Conservation (phyloP, 2,888 invertebrate genomes). For the Agonopterix arenella region DNA sequence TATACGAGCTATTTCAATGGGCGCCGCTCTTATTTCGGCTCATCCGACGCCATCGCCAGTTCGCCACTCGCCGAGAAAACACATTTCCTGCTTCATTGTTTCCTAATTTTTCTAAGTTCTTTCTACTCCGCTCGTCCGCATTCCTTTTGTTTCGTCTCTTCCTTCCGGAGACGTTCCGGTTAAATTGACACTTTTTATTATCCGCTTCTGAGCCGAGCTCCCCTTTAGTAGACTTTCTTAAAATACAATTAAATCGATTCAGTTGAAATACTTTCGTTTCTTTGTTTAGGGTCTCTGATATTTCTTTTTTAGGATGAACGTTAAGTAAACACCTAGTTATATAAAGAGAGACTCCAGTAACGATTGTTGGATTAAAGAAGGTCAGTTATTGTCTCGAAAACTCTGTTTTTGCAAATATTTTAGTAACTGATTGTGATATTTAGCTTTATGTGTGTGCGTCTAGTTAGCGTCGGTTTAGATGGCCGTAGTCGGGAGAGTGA, state of each 20-base stretch:
- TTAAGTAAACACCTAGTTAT: too few species aligned
- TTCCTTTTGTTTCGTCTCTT: slow-evolving; percentile 55
- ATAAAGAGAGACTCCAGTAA: too few species aligned
- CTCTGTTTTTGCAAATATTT: neutral
- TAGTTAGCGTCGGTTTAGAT: slow-evolving; percentile 41
- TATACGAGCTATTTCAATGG: too few species aligned
- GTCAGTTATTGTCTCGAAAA: neutral
- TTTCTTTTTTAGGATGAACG: neutral
- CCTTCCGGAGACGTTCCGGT: slow-evolving; percentile 55
- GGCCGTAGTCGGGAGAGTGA: slow-evolving; percentile 58
- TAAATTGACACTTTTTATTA: slow-evolving; percentile 63
- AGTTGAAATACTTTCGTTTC: slow-evolving; percentile 7
- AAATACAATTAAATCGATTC: slow-evolving; percentile 13
- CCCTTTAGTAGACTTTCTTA: slow-evolving; percentile 16
- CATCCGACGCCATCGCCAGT: slow-evolving; percentile 20
- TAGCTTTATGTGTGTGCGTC: slow-evolving; percentile 8
- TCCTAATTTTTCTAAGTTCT: slow-evolving; percentile 63
- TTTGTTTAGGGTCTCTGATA: neutral
- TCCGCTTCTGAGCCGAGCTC: slow-evolving; percentile 32
- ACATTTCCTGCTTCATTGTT: slow-evolving; percentile 65
- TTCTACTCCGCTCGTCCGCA: slow-evolving; percentile 34
- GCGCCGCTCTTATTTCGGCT: neutral
- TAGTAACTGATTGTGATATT: neutral
- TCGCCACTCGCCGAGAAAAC: slow-evolving; percentile 41
- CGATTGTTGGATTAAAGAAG: too few species aligned